Percentiles rank a stretch among this genome's conserved stretches.
Conservation (phyloP, 2,888 invertebrate species). For the Caenorhabditis becei region DNA sequence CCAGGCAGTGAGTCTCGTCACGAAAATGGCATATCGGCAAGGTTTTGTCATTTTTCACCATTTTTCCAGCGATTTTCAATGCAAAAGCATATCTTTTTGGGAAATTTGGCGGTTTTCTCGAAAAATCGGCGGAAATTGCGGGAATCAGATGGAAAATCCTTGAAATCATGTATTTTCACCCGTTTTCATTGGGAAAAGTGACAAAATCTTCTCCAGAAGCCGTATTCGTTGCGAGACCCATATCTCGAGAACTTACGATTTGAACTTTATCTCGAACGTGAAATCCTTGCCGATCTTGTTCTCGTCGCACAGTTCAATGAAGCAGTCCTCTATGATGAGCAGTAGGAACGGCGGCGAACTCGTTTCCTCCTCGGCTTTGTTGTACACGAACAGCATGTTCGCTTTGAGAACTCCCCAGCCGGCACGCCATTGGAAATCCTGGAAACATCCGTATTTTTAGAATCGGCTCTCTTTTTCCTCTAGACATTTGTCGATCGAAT, state of each 20-base stretch:
- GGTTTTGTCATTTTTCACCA: too few relatives aligned
- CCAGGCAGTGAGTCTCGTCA: too few relatives aligned
- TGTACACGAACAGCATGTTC: slow-evolving; percentile 78
- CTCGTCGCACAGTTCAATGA: slow-evolving; percentile 80
- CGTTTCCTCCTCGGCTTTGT: slow-evolving; percentile 67
- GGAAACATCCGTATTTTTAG: slow-evolving; percentile 32
- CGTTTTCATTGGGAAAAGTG: too few relatives aligned
- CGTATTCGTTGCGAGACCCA: too few relatives aligned
- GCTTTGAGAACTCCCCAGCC: slow-evolving; percentile 79
- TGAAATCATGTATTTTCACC: too few relatives aligned
- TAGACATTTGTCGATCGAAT: neutral
- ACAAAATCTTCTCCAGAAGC: too few relatives aligned
- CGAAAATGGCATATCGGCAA: too few relatives aligned
- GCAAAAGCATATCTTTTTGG: too few relatives aligned
- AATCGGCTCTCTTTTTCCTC: neutral
- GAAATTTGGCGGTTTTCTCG: too few relatives aligned
- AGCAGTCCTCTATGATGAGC: slow-evolving; percentile 80
- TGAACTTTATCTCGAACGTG: slow-evolving; percentile 79
- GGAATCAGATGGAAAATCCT: too few relatives aligned
- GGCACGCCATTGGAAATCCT: slow-evolving; percentile 79
- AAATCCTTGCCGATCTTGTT: slow-evolving; percentile 78
- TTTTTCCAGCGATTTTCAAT: too few relatives aligned
- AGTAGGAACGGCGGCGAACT: slow-evolving; percentile 72
- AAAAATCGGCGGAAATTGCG: too few relatives aligned
- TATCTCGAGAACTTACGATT: slow-evolving; percentile 80